Evolutionary conservation across 2,797 vertebrate species (phyloP).

Genomic region (Sarcophilus harrisii): DNA sequence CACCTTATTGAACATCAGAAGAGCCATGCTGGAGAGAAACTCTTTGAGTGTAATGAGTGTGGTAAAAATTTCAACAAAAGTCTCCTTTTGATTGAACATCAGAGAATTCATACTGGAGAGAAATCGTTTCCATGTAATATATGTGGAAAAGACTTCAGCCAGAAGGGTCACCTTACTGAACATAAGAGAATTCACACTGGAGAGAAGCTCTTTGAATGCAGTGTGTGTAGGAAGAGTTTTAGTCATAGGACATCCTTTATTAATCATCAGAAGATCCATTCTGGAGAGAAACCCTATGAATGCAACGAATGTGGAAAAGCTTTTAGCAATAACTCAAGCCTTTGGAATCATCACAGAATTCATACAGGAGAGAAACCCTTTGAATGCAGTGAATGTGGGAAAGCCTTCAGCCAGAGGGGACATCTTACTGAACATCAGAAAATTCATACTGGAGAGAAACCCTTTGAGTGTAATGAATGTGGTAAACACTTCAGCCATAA

Average conservation of each 20-base stretch:
- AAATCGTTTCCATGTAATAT: conserved; percentile 57
- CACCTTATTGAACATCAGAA: conserved; percentile 20
- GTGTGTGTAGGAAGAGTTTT: conserved; percentile 74
- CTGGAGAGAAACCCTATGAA: conserved; percentile 71
- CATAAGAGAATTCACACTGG: conserved; percentile 63
- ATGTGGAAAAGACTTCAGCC: conserved; percentile 70
- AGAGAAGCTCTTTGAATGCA: conserved; percentile 72
- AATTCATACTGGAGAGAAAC: conserved; percentile 79
- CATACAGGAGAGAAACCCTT: conserved; percentile 80
- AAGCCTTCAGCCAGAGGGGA: conserved; percentile 78
- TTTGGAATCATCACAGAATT: conserved; percentile 75
- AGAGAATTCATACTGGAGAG: conserved; percentile 57
- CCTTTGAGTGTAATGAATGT: conserved; percentile 71
- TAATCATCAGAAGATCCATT: conserved; percentile 69
- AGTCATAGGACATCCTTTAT: conserved; percentile 67
- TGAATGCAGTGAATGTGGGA: conserved; percentile 75
- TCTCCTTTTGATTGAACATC: conserved; percentile 54
- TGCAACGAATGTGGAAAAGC: conserved; percentile 77
- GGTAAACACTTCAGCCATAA: conserved; percentile 80
- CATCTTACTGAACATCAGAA: conserved; percentile 78
- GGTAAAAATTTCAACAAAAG: conserved; percentile 61
- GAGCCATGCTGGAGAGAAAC: conserved; percentile 62
- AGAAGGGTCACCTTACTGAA: conserved; percentile 64
- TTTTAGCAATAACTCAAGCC: conserved; percentile 73
- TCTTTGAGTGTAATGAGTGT: conserved; percentile 55